A percentile compares a stretch with the other conserved stretches of the same genome.
phyloP scores from a whole-genome alignment of 2,888 invertebrate genomes.

The Enchytraeus crypticus region DNA sequence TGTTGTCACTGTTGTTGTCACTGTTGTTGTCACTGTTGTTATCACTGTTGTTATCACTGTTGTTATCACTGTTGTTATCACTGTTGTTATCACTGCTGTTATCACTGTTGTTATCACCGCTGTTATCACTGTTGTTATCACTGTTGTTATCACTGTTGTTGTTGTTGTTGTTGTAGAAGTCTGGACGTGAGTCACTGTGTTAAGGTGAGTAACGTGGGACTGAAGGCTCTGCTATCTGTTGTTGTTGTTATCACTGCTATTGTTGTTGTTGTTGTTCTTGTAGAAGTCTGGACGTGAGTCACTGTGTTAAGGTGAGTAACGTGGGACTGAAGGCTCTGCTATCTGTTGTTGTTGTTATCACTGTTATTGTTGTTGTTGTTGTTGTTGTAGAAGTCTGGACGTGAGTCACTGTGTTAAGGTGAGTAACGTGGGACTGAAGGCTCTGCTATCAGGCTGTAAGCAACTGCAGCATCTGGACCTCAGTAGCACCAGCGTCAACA shows the following conservation, averaged over 20 bases:
- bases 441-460: constrained; percentile 36
- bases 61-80: no score
- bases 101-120: no score
- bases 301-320: constrained; percentile 39
- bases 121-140: no score
- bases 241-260: no score
- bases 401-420: constrained; percentile 39
- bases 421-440: constrained; percentile 36
- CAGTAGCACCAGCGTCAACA: constrained; percentile 34
- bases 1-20: no score
- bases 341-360: no score
- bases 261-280: neutral
- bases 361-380: neutral
- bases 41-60: no score
- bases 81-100: no score
- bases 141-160: no score
- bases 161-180: constrained; percentile 14
- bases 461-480: constrained; percentile 39
- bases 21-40: no score
- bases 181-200: constrained; percentile 37
- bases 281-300: constrained; percentile 32
- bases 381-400: constrained; percentile 22
- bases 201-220: constrained; percentile 36
- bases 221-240: constrained; percentile 36
- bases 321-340: constrained; percentile 36